These are phyloP conservation scores for Ceratothoa steindachneri DNA, from an alignment of 2,888 invertebrate species.

Conservation along the genomic window DNA sequence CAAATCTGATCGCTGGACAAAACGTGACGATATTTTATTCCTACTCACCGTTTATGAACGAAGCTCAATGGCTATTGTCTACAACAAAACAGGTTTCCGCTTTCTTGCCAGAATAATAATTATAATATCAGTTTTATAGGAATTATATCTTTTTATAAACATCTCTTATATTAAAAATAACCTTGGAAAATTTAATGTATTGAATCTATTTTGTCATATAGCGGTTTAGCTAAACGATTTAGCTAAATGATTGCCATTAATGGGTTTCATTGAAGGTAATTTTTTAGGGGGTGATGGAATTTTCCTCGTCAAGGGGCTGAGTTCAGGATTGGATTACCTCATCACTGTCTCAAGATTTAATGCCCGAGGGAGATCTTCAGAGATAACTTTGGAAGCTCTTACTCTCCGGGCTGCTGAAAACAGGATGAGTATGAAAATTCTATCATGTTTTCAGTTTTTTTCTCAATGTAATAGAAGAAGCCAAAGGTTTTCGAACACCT, in stretches of 20 bases:
- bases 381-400: slow-evolving; percentile 37
- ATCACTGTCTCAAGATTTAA: slow-evolving; percentile 37
- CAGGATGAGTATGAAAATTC: slow-evolving; percentile 30
- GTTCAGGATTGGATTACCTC: slow-evolving; percentile 37
- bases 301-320: slow-evolving; percentile 35
- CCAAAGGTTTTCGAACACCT: no score
- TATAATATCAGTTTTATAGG: no score
- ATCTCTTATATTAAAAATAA: no score
- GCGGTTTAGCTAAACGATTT: no score
- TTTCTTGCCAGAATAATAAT: no score
- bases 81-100: neutral
- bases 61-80: neutral
- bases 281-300: slow-evolving; percentile 32
- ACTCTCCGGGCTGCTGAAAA: slow-evolving; percentile 44
- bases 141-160: no score
- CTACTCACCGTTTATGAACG: neutral
- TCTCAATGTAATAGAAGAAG: neutral
- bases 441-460: neutral
- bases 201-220: no score
- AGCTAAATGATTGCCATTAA: no score
- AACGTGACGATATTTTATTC: neutral
- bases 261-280: no score
- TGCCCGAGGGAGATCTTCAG: slow-evolving; percentile 29
- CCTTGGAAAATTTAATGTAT: no score
- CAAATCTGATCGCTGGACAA: neutral